These are phyloP conservation scores for Haliaeetus leucogaster DNA, from an alignment of 2,113 vertebrate genomes.

Conservation along the genomic window DNA sequence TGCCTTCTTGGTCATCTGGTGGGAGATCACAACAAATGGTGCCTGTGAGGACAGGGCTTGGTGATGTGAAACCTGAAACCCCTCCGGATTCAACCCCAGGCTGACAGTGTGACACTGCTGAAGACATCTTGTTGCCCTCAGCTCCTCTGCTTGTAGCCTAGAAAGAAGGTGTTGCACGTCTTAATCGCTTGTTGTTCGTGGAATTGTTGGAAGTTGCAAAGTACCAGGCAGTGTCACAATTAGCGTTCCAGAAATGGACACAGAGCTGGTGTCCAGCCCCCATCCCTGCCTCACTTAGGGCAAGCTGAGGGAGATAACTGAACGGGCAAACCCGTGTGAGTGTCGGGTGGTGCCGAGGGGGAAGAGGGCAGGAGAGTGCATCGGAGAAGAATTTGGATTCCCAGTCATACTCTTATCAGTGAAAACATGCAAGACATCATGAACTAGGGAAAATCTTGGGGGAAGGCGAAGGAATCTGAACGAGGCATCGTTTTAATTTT, in stretches of 20 bases:
- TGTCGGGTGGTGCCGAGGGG: background rate
- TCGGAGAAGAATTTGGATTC: background rate
- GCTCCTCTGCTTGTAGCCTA: background rate
- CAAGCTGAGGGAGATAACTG: background rate
- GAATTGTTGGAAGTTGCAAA: background rate
- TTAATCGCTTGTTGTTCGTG: background rate
- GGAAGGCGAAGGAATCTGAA: background rate
- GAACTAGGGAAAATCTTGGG: background rate
- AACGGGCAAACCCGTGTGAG: fast-evolving
- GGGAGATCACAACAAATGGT: background rate
- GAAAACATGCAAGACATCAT: background rate
- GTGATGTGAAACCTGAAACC: background rate
- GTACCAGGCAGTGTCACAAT: fast-evolving
- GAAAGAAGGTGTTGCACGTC: background rate
- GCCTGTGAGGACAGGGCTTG: background rate
- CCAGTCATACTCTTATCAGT: background rate
- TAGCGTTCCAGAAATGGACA: background rate
- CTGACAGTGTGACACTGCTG: background rate
- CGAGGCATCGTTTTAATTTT: background rate
- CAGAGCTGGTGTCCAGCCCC: background rate
- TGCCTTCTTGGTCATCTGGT: background rate
- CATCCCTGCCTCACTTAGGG: background rate
- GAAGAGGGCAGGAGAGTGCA: background rate
- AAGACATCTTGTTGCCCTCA: background rate
- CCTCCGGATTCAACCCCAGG: background rate